These are phyloP conservation scores for Drosophila fulvimacula DNA, from an alignment of 2,888 invertebrate genomes.

Conservation along the genomic window DNA sequence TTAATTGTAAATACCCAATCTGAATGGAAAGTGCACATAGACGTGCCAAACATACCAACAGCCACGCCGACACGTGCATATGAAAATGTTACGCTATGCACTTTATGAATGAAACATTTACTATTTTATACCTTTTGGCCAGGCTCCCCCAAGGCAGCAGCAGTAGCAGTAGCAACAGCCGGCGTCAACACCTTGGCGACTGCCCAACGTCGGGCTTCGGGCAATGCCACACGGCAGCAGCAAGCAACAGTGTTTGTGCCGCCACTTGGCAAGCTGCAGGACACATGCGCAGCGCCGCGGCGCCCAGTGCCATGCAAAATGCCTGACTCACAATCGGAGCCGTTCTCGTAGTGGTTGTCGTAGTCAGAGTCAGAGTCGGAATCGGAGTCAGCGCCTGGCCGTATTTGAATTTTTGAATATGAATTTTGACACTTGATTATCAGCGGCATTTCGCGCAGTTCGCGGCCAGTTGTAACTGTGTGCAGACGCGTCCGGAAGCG, in stretches of 20 bases:
- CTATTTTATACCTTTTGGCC: slow-evolving; percentile 46
- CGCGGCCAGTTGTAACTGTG: slow-evolving; percentile 70
- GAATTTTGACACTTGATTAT: slow-evolving; percentile 80
- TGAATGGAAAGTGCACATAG: not conserved
- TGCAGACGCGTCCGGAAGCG: slow-evolving; percentile 65
- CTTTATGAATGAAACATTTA: slow-evolving; percentile 72
- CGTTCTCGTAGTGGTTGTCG: slow-evolving; percentile 11
- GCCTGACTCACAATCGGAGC: slow-evolving; percentile 3
- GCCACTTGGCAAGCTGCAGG: slow-evolving; percentile 55
- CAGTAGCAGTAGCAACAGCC: slow-evolving; percentile 4
- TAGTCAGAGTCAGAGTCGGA: slow-evolving; percentile 6
- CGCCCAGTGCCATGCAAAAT: slow-evolving; percentile 58
- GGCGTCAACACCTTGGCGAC: slow-evolving; percentile 51
- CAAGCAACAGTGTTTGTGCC: slow-evolving; percentile 24
- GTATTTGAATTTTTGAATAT: slow-evolving; percentile 78
- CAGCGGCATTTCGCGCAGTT: slow-evolving; percentile 62
- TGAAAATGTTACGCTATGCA: slow-evolving; percentile 54
- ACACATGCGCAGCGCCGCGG: slow-evolving; percentile 75
- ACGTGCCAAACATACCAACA: slow-evolving; percentile 3
- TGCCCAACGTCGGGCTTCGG: slow-evolving; percentile 29
- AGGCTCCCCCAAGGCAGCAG: slow-evolving; percentile 8
- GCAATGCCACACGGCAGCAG: slow-evolving; percentile 6
- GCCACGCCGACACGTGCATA: slow-evolving; percentile 53
- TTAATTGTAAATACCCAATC: not conserved
- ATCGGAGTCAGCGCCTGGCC: slow-evolving; percentile 49